phyloP scores from a whole-genome alignment of 2,113 vertebrate genomes.

The Grantiella picta region DNA sequence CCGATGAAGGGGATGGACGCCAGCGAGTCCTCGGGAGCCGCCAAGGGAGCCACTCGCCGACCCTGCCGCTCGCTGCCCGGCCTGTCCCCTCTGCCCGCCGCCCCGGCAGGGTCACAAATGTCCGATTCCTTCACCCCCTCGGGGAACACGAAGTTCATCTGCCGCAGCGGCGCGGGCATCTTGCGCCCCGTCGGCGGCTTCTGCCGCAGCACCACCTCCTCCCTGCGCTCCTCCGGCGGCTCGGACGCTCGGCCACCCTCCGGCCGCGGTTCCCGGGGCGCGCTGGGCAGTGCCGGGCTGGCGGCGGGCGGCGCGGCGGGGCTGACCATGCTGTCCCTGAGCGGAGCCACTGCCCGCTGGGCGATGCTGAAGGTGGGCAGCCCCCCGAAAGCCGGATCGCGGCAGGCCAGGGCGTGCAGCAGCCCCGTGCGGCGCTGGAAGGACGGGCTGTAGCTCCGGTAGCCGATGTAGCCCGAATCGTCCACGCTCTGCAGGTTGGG shows the following conservation, averaged over 20 bases:
- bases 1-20: constrained; percentile 97
- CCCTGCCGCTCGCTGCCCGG: constrained; percentile 39
- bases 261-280: not conserved
- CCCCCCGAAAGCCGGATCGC: too few relatives aligned
- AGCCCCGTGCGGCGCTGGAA: too few relatives aligned
- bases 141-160: constrained; percentile 83
- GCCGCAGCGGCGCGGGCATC: constrained; percentile 70
- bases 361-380: too few relatives aligned
- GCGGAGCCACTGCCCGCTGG: too few relatives aligned
- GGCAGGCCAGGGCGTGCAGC: too few relatives aligned
- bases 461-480: too few relatives aligned
- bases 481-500: too few relatives aligned
- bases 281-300: not conserved
- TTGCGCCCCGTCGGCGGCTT: constrained; percentile 91
- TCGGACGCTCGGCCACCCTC: constrained; percentile 31
- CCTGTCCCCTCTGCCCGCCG: constrained; percentile 44
- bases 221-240: constrained; percentile 60
- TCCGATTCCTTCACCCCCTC: constrained; percentile 77
- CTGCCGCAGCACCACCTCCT: constrained; percentile 89
- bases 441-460: too few relatives aligned
- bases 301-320: too few relatives aligned
- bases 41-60: constrained; percentile 78
- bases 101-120: not conserved
- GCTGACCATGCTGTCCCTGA: too few relatives aligned
- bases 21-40: constrained; percentile 87